Percentiles rank a stretch among this genome's conserved stretches.
These are phyloP conservation scores for Zoanthus solanderi DNA, from an alignment of 92 coral and sea anemone genomes.

Conservation along the genomic window DNA sequence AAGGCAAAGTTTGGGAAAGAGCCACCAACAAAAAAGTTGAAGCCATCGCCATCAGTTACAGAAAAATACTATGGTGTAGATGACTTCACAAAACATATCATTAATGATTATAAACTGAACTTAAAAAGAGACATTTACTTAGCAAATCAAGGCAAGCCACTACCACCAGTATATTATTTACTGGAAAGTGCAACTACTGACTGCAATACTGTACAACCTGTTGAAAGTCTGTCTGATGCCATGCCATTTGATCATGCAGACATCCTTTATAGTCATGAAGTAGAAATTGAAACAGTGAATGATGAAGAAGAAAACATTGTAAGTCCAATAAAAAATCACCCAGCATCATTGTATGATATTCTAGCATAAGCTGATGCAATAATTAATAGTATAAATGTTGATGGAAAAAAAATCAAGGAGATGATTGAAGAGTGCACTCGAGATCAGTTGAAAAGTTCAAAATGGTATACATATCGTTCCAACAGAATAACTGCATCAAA, in stretches of 20 bases:
- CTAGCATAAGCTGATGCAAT: slow-evolving; percentile 36
- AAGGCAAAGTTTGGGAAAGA: slow-evolving; percentile 68
- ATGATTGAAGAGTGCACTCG: slow-evolving; percentile 48
- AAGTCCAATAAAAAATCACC: not conserved
- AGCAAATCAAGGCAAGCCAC: slow-evolving; percentile 56
- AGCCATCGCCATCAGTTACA: slow-evolving; percentile 59
- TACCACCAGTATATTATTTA: slow-evolving; percentile 59
- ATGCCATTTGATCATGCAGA: not conserved
- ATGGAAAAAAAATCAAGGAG: slow-evolving; percentile 7
- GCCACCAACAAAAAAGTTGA: slow-evolving; percentile 59
- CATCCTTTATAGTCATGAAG: not conserved
- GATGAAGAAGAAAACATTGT: not conserved
- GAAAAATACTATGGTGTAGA: slow-evolving; percentile 32
- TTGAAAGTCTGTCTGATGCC: not conserved
- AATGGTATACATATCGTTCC: not conserved
- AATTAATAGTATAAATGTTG: slow-evolving; percentile 42
- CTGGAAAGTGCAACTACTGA: slow-evolving; percentile 38
- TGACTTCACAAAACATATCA: not conserved
- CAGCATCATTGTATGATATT: slow-evolving; percentile 3
- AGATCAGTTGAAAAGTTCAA: not conserved
- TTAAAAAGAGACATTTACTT: slow-evolving; percentile 53
- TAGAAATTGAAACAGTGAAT: not conserved
- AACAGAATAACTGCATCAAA: slow-evolving; percentile 58
- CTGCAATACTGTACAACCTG: not conserved
- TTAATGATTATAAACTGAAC: slow-evolving; percentile 49